Evolutionary conservation across 2,888 invertebrate genomes (phyloP).

Genomic region (Patella caerulea): DNA sequence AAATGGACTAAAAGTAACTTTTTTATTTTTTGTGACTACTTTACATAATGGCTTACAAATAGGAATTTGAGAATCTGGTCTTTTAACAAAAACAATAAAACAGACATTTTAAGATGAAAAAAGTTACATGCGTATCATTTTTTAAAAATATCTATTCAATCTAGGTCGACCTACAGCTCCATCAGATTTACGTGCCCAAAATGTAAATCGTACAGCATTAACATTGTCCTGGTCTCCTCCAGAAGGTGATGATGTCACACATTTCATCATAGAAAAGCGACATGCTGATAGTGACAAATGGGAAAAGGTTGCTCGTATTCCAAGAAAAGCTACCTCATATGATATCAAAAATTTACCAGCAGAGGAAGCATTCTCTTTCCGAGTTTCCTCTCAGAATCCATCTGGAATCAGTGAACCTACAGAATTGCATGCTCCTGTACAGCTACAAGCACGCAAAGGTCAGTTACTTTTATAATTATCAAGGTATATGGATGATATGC

Average conservation of each 20-base stretch:
- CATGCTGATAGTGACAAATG: constrained; percentile 84
- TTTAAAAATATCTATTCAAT: constrained; percentile 7
- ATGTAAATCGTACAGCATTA: constrained; percentile 59
- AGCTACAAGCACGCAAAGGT: constrained; percentile 62
- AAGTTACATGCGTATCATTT: too few relatives aligned
- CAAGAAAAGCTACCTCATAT: constrained; percentile 50
- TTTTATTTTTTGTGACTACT: too few relatives aligned
- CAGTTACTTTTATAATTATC: background rate
- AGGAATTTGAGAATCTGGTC: too few relatives aligned
- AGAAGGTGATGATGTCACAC: constrained; percentile 65
- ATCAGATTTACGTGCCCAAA: constrained; percentile 57
- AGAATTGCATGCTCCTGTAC: constrained; percentile 60
- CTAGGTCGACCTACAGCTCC: constrained; percentile 60
- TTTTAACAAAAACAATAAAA: too few relatives aligned
- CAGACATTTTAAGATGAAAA: too few relatives aligned
- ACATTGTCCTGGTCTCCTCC: constrained; percentile 67
- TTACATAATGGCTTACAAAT: too few relatives aligned
- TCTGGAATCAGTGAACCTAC: constrained; percentile 62
- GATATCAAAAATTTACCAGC: constrained; percentile 52
- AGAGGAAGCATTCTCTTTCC: constrained; percentile 80
- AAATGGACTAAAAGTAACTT: too few relatives aligned
- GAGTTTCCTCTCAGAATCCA: constrained; percentile 85
- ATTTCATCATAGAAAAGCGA: constrained; percentile 67
- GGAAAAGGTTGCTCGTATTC: constrained; percentile 71
- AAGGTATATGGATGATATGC: too few relatives aligned